phyloP scores from a whole-genome alignment of 2,888 invertebrate genomes.

The Morpho helenor region DNA sequence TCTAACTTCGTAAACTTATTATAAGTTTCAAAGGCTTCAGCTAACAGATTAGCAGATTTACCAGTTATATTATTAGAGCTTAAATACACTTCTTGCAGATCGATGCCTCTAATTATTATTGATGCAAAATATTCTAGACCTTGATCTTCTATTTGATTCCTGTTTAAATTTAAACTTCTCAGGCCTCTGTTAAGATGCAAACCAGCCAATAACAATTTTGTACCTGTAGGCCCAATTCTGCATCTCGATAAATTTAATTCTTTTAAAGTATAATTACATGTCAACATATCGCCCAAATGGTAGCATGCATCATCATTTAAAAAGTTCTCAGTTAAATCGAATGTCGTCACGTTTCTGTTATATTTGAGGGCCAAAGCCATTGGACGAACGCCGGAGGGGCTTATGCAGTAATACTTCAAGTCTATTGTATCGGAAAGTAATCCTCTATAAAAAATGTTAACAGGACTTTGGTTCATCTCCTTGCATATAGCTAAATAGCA shows the following conservation, averaged over 20 bases:
- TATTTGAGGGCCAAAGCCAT: slow-evolving; percentile 50
- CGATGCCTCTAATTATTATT: slow-evolving; percentile 39
- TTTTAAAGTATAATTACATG: slow-evolving; percentile 39
- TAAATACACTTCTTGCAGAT: slow-evolving; percentile 42
- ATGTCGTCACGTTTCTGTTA: slow-evolving; percentile 44
- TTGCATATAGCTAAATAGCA: slow-evolving; percentile 51
- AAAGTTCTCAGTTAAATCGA: slow-evolving; percentile 56
- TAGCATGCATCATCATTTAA: slow-evolving; percentile 52
- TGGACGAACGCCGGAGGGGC: slow-evolving; percentile 48
- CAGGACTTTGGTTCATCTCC: slow-evolving; percentile 49
- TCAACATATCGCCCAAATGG: slow-evolving; percentile 56
- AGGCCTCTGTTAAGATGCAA: slow-evolving; percentile 41
- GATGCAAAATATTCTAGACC: slow-evolving; percentile 42
- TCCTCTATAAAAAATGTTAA: slow-evolving; percentile 42
- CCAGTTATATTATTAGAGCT: slow-evolving; percentile 48
- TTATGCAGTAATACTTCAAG: slow-evolving; percentile 54
- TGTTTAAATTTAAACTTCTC: slow-evolving; percentile 40
- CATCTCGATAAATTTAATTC: slow-evolving; percentile 57
- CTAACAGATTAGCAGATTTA: slow-evolving; percentile 37
- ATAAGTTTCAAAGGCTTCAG: slow-evolving; percentile 45
- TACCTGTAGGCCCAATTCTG: slow-evolving; percentile 48
- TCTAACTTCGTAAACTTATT: slow-evolving; percentile 47
- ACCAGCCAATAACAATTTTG: slow-evolving; percentile 34
- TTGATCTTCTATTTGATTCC: slow-evolving; percentile 45
- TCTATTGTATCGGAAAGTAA: slow-evolving; percentile 46